phyloP scores from a whole-genome alignment of 2,797 vertebrate species.

The Pangasius krempfi region DNA sequence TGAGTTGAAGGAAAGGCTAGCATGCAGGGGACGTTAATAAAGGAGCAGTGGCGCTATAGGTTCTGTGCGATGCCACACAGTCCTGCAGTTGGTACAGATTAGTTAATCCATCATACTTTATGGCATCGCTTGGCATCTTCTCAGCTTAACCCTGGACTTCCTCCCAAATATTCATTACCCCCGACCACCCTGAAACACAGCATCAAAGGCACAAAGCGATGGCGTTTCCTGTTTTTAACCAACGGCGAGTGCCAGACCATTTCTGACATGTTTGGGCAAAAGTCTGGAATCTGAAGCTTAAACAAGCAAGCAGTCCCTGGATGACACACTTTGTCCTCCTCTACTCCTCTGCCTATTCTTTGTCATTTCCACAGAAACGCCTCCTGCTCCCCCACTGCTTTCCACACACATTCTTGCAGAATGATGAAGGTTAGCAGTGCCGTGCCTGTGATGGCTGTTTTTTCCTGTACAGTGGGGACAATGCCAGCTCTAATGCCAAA shows the following conservation, averaged over 20 bases:
- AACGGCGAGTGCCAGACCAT: slow-evolving; percentile 38
- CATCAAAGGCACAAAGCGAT: slow-evolving; percentile 24
- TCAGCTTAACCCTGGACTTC: slow-evolving; percentile 18
- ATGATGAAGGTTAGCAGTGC: slow-evolving; percentile 76
- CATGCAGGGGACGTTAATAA: neutral
- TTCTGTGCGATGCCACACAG: neutral
- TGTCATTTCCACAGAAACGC: slow-evolving; percentile 37
- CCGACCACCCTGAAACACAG: slow-evolving; percentile 19
- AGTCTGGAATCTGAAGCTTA: slow-evolving; percentile 49
- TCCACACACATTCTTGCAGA: slow-evolving; percentile 70
- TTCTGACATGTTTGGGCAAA: slow-evolving; percentile 54
- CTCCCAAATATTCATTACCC: slow-evolving; percentile 2
- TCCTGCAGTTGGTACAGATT: neutral
- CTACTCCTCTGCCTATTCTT: slow-evolving; percentile 16
- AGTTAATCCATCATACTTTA: slow-evolving; percentile 1
- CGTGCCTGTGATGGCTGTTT: slow-evolving; percentile 68
- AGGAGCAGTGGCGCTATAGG: neutral
- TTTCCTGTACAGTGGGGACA: slow-evolving; percentile 30
- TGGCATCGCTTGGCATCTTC: neutral
- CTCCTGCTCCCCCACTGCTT: slow-evolving; percentile 28
- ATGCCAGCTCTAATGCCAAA: slow-evolving; percentile 3
- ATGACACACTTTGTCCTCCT: slow-evolving; percentile 45
- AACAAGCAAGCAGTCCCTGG: slow-evolving; percentile 48
- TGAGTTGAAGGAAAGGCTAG: neutral
- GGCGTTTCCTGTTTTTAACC: slow-evolving; percentile 49